These are phyloP conservation scores for Agapetus fuscipes DNA, from an alignment of 2,888 invertebrate genomes.

Conservation along the genomic window DNA sequence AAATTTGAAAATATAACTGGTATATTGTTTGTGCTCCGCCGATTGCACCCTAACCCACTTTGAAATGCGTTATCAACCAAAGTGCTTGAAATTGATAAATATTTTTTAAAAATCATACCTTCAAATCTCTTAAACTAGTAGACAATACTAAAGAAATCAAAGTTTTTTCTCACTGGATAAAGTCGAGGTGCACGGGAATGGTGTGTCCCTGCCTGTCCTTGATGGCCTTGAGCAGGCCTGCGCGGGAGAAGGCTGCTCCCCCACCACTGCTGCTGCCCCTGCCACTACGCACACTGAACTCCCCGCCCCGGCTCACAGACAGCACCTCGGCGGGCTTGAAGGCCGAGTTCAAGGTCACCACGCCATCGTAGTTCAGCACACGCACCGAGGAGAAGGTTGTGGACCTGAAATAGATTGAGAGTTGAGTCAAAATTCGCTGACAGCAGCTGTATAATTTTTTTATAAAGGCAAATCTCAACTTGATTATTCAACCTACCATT, in stretches of 20 bases:
- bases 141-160: no score
- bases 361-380: slow-evolving; percentile 44
- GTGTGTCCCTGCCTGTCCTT: slow-evolving; percentile 39
- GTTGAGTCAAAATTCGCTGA: no score
- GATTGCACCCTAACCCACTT: no score
- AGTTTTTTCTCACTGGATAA: slow-evolving; percentile 55
- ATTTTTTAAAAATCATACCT: no score
- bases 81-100: no score
- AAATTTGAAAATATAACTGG: no score
- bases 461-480: no score
- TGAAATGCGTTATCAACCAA: no score
- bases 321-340: slow-evolving; percentile 30
- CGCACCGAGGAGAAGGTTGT: slow-evolving; percentile 46
- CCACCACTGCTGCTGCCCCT: slow-evolving; percentile 28
- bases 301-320: slow-evolving; percentile 27
- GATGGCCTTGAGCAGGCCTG: slow-evolving; percentile 67
- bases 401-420: slow-evolving; percentile 25
- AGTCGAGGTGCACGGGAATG: slow-evolving; percentile 65
- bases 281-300: slow-evolving; percentile 28
- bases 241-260: slow-evolving; percentile 52
- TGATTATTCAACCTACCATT: no score
- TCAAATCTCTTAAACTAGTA: no score
- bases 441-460: no score
- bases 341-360: slow-evolving; percentile 39
- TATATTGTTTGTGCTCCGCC: no score